Evolutionary conservation across 2,113 vertebrate species (phyloP).

Genomic region (Cettia cetti): DNA sequence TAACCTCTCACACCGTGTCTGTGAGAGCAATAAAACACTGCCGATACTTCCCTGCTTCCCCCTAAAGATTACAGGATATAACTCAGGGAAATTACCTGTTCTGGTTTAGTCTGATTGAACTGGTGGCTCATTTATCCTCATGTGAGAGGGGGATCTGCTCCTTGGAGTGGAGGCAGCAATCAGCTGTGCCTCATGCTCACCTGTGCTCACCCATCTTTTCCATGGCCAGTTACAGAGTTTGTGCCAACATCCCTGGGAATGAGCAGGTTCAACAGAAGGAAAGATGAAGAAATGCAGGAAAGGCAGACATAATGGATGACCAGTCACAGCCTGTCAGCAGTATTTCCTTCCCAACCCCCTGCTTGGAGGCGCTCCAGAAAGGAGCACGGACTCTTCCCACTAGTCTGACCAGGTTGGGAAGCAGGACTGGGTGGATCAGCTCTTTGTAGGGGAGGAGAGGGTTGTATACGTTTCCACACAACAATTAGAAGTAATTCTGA

Average conservation of each 20-base stretch:
- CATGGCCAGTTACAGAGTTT: neutral
- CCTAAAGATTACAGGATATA: neutral
- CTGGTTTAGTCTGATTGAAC: neutral
- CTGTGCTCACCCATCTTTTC: neutral
- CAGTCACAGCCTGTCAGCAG: neutral
- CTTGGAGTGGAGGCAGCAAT: neutral
- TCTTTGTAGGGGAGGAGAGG: neutral
- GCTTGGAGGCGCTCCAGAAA: neutral
- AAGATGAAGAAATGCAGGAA: neutral
- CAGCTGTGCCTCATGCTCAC: rapidly evolving
- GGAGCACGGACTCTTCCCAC: rapidly evolving
- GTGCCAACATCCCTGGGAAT: neutral
- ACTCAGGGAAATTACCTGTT: neutral
- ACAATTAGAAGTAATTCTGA: neutral
- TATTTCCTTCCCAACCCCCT: rapidly evolving
- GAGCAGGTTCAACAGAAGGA: neutral
- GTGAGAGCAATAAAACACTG: neutral
- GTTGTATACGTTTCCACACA: neutral
- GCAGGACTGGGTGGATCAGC: neutral
- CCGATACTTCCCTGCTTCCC: neutral
- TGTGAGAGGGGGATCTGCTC: neutral
- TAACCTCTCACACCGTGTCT: neutral
- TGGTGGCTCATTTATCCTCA: neutral
- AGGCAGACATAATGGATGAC: neutral
- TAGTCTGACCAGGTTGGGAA: neutral